These are phyloP conservation scores for Phragmatobia fuliginosa DNA, from an alignment of 2,888 invertebrate genomes.

Conservation along the genomic window DNA sequence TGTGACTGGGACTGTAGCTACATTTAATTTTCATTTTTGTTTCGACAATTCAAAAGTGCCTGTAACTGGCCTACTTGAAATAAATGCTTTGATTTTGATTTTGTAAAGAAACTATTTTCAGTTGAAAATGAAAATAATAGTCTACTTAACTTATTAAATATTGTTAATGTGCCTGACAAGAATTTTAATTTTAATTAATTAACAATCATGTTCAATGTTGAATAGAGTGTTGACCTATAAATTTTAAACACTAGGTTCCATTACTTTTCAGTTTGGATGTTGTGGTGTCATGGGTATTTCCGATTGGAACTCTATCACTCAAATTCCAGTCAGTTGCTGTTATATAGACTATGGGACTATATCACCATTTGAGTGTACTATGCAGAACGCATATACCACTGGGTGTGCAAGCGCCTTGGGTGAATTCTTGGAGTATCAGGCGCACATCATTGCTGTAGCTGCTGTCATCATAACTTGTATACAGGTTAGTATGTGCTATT, in stretches of 20 bases:
- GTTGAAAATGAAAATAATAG: no score
- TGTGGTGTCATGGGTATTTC: slow-evolving; percentile 86
- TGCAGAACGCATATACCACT: slow-evolving; percentile 56
- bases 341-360: slow-evolving; percentile 75
- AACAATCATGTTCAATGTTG: no score
- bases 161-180: not conserved
- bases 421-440: slow-evolving; percentile 74
- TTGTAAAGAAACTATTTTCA: no score
- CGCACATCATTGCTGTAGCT: slow-evolving; percentile 63
- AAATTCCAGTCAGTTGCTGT: slow-evolving; percentile 89
- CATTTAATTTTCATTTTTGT: no score
- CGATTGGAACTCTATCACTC: slow-evolving; percentile 82
- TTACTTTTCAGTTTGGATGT: slow-evolving; percentile 86
- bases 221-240: not conserved
- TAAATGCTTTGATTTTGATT: no score
- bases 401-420: slow-evolving; percentile 87
- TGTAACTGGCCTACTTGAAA: no score
- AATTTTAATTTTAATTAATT: no score
- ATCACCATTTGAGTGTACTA: slow-evolving; percentile 76
- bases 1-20: no score
- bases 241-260: not conserved
- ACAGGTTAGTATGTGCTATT: slow-evolving; percentile 74
- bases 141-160: not conserved
- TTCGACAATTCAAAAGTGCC: no score
- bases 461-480: slow-evolving; percentile 65